A percentile compares a stretch with the other conserved stretches of the same genome.
Conservation (phyloP, 2,888 invertebrate genomes). For the Pegoplata infirma region DNA sequence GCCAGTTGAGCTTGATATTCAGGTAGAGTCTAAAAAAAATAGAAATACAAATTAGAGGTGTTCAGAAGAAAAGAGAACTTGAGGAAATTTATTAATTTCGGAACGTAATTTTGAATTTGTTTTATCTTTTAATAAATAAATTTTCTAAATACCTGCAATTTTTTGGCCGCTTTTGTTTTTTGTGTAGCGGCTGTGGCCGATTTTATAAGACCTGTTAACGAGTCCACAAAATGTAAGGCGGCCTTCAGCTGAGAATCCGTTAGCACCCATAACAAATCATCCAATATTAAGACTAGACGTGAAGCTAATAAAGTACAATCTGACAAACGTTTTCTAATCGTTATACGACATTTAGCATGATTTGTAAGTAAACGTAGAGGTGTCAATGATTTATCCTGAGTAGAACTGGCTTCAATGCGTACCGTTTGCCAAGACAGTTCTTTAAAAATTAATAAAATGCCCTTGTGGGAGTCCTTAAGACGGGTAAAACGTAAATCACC, state of each 20-base stretch:
- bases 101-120: not conserved
- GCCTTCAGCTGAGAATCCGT: slow-evolving; percentile 97
- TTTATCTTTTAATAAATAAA: not conserved
- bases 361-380: slow-evolving; percentile 95
- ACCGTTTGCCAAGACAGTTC: slow-evolving; percentile 98
- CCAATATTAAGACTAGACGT: slow-evolving; percentile 92
- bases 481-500: slow-evolving; percentile 94
- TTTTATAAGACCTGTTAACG: slow-evolving; percentile 89
- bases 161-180: slow-evolving; percentile 90
- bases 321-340: slow-evolving; percentile 94
- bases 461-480: slow-evolving; percentile 92
- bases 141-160: slow-evolving; percentile 82
- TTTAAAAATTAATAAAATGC: slow-evolving; percentile 96
- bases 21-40: slow-evolving; percentile 80
- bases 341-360: slow-evolving; percentile 95
- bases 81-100: too few relatives aligned
- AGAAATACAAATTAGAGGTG: too few relatives aligned
- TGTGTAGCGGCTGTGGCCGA: slow-evolving; percentile 88
- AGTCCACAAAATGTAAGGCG: slow-evolving; percentile 92
- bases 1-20: slow-evolving; percentile 86
- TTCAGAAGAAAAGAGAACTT: too few relatives aligned
- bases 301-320: slow-evolving; percentile 97
- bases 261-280: slow-evolving; percentile 97
- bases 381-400: slow-evolving; percentile 86
- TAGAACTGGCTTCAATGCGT: slow-evolving; percentile 94